phyloP scores from a whole-genome alignment of 2,113 vertebrate species.

The Mystacornis crossleyi region DNA sequence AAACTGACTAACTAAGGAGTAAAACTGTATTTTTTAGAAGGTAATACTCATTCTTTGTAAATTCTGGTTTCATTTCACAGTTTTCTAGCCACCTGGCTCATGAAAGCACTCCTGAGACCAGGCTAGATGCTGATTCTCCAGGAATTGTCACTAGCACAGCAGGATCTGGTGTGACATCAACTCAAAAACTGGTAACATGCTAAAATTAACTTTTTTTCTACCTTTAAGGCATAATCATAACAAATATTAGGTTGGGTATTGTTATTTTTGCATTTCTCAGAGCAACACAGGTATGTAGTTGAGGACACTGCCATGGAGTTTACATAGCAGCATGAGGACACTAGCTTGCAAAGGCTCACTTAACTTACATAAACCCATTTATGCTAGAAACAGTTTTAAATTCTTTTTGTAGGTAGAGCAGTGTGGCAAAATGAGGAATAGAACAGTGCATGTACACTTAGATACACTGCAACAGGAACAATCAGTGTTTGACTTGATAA shows the following conservation, averaged over 20 bases:
- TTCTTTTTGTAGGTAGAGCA: neutral
- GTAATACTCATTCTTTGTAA: neutral
- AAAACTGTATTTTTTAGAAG: neutral
- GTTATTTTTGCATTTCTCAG: neutral
- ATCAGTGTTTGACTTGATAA: neutral
- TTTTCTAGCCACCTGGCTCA: constrained; percentile 65
- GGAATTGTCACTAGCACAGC: constrained; percentile 62
- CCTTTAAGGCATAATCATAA: neutral
- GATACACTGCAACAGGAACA: neutral
- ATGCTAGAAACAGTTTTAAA: neutral
- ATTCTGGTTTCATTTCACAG: constrained; percentile 24
- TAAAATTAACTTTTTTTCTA: neutral
- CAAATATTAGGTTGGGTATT: neutral
- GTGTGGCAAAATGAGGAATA: neutral
- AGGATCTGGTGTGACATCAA: constrained; percentile 61
- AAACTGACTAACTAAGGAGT: neutral
- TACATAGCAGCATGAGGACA: neutral
- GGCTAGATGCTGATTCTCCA: constrained; percentile 65
- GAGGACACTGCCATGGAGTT: neutral
- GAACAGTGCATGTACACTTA: neutral
- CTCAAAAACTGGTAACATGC: constrained; percentile 78
- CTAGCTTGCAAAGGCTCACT: neutral
- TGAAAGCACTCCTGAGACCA: constrained; percentile 67
- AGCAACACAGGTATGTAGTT: neutral
- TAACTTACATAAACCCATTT: neutral